phyloP scores from a whole-genome alignment of 2,888 invertebrate species.

The Thereva nobilitata region DNA sequence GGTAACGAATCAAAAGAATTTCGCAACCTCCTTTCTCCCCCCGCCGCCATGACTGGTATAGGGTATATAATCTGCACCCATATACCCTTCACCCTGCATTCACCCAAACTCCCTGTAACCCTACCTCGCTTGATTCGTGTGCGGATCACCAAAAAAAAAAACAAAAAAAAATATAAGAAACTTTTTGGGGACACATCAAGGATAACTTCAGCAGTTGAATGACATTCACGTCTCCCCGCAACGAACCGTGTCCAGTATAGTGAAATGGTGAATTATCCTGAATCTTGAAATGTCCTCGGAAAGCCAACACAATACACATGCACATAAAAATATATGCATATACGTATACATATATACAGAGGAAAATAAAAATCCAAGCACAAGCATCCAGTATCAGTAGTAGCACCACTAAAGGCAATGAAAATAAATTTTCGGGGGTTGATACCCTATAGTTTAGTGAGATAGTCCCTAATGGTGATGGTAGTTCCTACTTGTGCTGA shows the following conservation, averaged over 20 bases:
- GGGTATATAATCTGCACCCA: no score
- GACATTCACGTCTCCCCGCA: conserved; percentile 32
- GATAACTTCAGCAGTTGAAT: conserved; percentile 32
- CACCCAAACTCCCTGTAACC: not conserved
- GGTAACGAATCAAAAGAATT: conserved; percentile 25
- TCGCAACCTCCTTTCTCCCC: not conserved
- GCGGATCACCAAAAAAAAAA: not conserved
- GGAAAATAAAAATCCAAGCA: no score
- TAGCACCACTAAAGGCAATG: conserved; percentile 10
- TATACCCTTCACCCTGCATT: no score
- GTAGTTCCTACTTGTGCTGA: conserved; percentile 20
- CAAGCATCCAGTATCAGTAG: no score
- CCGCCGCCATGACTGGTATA: no score
- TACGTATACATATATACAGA: no score
- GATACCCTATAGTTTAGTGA: conserved; percentile 31
- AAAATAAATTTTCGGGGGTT: conserved; percentile 36
- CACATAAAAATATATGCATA: not conserved
- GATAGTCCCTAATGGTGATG: conserved; percentile 28
- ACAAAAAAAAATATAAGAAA: conserved; percentile 9
- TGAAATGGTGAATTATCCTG: conserved; percentile 32
- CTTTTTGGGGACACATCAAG: conserved; percentile 19
- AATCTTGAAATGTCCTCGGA: conserved; percentile 23
- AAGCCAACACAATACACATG: conserved; percentile 7
- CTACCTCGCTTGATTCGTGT: not conserved
- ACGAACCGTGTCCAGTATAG: conserved; percentile 26